phyloP scores from a whole-genome alignment of 2,797 vertebrate species.

The Bovichtus variegatus region DNA sequence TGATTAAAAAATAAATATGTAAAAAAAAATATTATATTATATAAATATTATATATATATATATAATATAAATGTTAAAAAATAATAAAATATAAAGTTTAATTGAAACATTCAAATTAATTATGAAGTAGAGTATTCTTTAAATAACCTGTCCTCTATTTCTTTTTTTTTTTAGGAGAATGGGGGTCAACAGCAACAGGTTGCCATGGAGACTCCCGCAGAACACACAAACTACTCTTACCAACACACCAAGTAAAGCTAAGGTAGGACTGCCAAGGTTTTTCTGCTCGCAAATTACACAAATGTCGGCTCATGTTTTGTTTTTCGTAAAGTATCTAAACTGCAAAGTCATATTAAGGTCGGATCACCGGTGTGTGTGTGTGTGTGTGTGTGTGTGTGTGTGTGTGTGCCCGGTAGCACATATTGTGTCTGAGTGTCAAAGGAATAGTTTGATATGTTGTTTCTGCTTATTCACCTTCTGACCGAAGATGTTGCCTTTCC shows the following conservation, averaged over 20 bases:
- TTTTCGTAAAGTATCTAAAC: background rate
- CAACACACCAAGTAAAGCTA: constrained; percentile 94
- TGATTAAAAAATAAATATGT: background rate
- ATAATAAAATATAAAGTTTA: no score
- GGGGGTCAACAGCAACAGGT: constrained; percentile 91
- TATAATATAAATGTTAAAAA: no score
- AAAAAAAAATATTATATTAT: no score
- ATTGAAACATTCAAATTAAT: background rate
- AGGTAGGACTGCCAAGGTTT: constrained; percentile 56
- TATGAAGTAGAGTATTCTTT: background rate
- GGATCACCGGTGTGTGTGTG: background rate
- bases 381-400: background rate
- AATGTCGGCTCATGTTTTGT: background rate
- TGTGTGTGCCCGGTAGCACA: background rate
- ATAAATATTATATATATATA: no score
- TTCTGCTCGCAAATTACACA: background rate
- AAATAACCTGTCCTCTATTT: background rate
- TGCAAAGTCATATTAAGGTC: background rate
- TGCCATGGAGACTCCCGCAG: constrained; percentile 89
- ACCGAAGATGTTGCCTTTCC: background rate
- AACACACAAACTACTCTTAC: constrained; percentile 93
- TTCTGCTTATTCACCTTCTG: background rate
- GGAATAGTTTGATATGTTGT: background rate
- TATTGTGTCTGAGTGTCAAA: background rate
- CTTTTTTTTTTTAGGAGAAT: constrained; percentile 84